Percentiles rank a stretch among this genome's conserved stretches.
Evolutionary conservation across 2,888 invertebrate species (phyloP).

Genomic region (Oscheius sp.): DNA sequence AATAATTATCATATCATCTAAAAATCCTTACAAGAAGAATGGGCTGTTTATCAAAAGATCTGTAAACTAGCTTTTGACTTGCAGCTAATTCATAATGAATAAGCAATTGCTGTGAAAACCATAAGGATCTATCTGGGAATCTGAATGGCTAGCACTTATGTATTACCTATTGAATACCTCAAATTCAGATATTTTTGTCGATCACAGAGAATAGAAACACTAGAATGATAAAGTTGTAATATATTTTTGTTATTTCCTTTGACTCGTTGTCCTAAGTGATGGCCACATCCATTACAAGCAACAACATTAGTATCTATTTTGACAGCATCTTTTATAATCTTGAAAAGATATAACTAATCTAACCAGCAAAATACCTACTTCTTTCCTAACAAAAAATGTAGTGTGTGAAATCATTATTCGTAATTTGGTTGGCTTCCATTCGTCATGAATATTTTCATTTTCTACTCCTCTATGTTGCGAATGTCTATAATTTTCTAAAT

Average conservation of each 20-base stretch:
- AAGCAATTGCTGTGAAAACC: constrained; percentile 64
- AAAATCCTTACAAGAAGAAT: constrained; percentile 51
- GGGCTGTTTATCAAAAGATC: constrained; percentile 54
- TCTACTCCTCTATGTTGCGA: constrained; percentile 29
- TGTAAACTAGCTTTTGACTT: constrained; percentile 65
- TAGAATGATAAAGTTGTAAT: constrained; percentile 31
- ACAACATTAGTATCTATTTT: constrained; percentile 18
- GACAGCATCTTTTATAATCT: constrained; percentile 24
- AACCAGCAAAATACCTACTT: not conserved
- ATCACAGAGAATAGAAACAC: constrained; percentile 3
- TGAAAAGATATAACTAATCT: not conserved
- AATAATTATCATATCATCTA: not conserved
- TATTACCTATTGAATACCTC: constrained; percentile 12
- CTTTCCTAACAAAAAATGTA: constrained; percentile 14
- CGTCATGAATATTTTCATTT: constrained; percentile 40
- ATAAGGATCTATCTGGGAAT: constrained; percentile 53
- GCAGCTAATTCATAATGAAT: constrained; percentile 60
- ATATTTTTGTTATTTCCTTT: constrained; percentile 30
- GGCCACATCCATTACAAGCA: constrained; percentile 1
- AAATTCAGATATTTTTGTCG: constrained; percentile 22
- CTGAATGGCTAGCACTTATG: constrained; percentile 38
- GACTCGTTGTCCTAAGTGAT: constrained; percentile 18
- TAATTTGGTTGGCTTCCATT: constrained; percentile 55
- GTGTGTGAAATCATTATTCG: constrained; percentile 55
- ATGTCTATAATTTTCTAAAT: constrained; percentile 14